A percentile compares a stretch with the other conserved stretches of the same genome.
Evolutionary conservation across 2,113 vertebrate species (phyloP).

Genomic region (Elgaria multicarinata): DNA sequence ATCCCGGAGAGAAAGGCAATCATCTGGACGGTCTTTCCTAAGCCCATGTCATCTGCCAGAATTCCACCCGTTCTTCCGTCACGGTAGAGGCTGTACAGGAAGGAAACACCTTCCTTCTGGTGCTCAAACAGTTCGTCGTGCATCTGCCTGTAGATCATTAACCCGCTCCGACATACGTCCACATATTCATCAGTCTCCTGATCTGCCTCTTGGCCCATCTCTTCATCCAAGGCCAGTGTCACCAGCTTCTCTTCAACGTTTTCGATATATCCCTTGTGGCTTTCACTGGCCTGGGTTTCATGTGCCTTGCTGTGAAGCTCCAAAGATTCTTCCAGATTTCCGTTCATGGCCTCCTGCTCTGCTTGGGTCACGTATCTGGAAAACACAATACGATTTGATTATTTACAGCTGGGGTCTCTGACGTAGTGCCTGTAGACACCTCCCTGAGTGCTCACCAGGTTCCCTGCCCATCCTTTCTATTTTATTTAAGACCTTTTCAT

Average conservation of each 20-base stretch:
- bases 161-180: slow-evolving; percentile 84
- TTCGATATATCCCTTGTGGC: slow-evolving; percentile 80
- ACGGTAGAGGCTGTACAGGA: slow-evolving; percentile 85
- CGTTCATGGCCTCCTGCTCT: slow-evolving; percentile 79
- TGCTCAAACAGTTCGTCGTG: slow-evolving; percentile 88
- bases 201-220: too few relatives aligned
- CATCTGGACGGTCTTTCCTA: slow-evolving; percentile 95
- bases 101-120: slow-evolving; percentile 89
- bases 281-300: slow-evolving; percentile 80
- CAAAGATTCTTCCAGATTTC: slow-evolving; percentile 80
- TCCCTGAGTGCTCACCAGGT: too few relatives aligned
- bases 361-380: slow-evolving; percentile 79
- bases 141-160: slow-evolving; percentile 86
- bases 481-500: too few relatives aligned
- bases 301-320: slow-evolving; percentile 78
- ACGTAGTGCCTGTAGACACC: too few relatives aligned
- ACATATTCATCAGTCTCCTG: slow-evolving; percentile 80
- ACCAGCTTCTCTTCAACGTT: slow-evolving; percentile 80
- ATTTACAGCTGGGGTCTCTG: background rate
- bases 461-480: too few relatives aligned
- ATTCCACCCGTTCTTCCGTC: slow-evolving; percentile 86
- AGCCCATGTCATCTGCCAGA: slow-evolving; percentile 95
- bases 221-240: slow-evolving; percentile 58
- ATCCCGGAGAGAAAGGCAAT: slow-evolving; percentile 95
- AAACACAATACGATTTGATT: background rate